Evolutionary conservation across 1,140 invertebrate genomes (phyloP).

Genomic region (Drosophila oshimai): DNA sequence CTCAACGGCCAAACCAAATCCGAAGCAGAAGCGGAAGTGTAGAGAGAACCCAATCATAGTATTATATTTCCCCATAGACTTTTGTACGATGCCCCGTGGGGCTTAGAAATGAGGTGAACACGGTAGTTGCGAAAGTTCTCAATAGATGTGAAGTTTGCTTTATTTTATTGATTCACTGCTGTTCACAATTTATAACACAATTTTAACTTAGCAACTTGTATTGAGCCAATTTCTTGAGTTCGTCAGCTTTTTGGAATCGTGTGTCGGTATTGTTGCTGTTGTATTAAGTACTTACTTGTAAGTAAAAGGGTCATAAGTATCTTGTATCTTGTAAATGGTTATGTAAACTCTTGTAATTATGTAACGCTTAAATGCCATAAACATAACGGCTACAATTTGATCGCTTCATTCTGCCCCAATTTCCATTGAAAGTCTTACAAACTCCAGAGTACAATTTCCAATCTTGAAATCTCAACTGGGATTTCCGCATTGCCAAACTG

Average conservation of each 20-base stretch:
- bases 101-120: slow-evolving; percentile 15
- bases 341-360: slow-evolving; percentile 62
- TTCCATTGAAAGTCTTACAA: slow-evolving; percentile 58
- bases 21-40: slow-evolving; percentile 24
- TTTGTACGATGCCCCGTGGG: background rate
- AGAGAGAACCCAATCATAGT: slow-evolving; percentile 1
- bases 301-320: slow-evolving; percentile 61
- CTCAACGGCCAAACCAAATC: slow-evolving; percentile 36
- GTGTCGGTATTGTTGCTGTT: slow-evolving; percentile 36
- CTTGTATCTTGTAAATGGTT: slow-evolving; percentile 53
- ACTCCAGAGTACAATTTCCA: slow-evolving; percentile 30
- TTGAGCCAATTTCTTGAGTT: slow-evolving; percentile 34
- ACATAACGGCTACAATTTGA: slow-evolving; percentile 48
- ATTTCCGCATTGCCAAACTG: background rate
- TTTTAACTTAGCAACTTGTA: slow-evolving; percentile 40
- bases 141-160: slow-evolving; percentile 74
- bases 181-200: slow-evolving; percentile 73
- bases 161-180: slow-evolving; percentile 71
- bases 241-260: slow-evolving; percentile 10
- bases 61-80: slow-evolving; percentile 12
- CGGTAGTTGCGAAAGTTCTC: slow-evolving; percentile 51
- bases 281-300: slow-evolving; percentile 67
- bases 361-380: slow-evolving; percentile 51
- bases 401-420: slow-evolving; percentile 1
- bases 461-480: background rate